These are phyloP conservation scores for Aulostomus chinensis DNA, from an alignment of 2,797 vertebrate genomes.

Conservation along the genomic window DNA sequence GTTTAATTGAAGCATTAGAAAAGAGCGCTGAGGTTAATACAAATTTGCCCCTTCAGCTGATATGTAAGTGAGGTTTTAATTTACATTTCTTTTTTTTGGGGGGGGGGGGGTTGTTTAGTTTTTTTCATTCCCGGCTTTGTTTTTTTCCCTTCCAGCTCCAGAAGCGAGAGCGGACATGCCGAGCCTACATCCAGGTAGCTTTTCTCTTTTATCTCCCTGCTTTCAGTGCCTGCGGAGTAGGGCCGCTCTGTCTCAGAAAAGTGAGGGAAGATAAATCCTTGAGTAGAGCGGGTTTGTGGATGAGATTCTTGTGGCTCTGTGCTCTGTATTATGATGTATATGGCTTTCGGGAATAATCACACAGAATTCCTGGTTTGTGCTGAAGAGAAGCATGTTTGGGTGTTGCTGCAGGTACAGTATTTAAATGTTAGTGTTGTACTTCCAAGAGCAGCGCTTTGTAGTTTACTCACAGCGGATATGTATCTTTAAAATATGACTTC, in stretches of 20 bases:
- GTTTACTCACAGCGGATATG: conserved; percentile 22
- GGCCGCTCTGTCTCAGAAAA: conserved; percentile 56
- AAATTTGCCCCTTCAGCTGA: conserved; percentile 29
- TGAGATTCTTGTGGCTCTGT: conserved; percentile 59
- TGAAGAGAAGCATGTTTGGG: conserved; percentile 47
- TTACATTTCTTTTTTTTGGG: conserved; percentile 19
- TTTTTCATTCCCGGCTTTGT: conserved; percentile 53
- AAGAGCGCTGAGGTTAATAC: conserved; percentile 24
- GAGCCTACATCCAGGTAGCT: conserved; percentile 91
- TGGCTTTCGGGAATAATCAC: conserved; percentile 57
- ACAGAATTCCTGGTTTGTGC: conserved; percentile 46
- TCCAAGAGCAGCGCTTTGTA: conserved; percentile 35
- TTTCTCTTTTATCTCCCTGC: conserved; percentile 58
- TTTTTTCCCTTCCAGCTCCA: conserved; percentile 83
- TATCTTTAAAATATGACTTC: conserved; percentile 41
- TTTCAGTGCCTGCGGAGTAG: conserved; percentile 49
- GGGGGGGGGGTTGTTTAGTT: too few relatives aligned
- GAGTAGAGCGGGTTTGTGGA: conserved; percentile 50
- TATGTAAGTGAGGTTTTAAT: conserved; percentile 43
- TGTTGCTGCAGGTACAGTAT: conserved; percentile 33
- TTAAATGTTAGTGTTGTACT: conserved; percentile 51
- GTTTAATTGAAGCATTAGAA: conserved; percentile 35
- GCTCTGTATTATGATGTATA: conserved; percentile 63
- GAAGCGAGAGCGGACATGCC: conserved; percentile 91
- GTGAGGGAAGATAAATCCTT: conserved; percentile 57